phyloP scores from a whole-genome alignment of 2,113 vertebrate genomes.

The Porphyrio hochstetteri region DNA sequence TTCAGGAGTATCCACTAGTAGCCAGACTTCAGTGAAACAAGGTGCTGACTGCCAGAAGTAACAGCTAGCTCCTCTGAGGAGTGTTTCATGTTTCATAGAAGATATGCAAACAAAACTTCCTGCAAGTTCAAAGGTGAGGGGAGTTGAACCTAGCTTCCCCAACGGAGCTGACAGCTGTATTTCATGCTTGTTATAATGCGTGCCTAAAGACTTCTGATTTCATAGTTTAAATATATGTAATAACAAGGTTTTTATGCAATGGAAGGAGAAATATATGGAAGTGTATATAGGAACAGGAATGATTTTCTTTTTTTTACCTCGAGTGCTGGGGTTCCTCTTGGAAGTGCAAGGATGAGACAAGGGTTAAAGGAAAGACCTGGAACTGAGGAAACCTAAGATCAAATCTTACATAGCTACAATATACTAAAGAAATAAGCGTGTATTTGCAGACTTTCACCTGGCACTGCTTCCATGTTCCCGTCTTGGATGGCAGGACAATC shows the following conservation, averaged over 20 bases:
- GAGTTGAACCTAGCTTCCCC: neutral
- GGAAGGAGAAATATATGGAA: neutral
- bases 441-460: neutral
- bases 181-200: neutral
- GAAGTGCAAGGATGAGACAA: neutral
- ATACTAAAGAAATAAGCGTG: neutral
- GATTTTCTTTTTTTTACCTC: neutral
- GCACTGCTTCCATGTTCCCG: neutral
- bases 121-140: neutral
- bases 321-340: neutral
- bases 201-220: neutral
- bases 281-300: neutral
- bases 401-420: neutral
- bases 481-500: neutral
- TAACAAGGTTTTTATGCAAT: neutral
- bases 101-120: neutral
- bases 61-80: neutral
- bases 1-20: neutral
- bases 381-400: neutral
- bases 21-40: neutral
- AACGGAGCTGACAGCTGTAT: neutral
- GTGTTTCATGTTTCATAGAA: neutral
- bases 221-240: neutral
- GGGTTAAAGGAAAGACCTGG: neutral
- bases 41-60: neutral